Conservation (phyloP, 2,113 vertebrate genomes). For the Myanophis thanlyinensis region DNA sequence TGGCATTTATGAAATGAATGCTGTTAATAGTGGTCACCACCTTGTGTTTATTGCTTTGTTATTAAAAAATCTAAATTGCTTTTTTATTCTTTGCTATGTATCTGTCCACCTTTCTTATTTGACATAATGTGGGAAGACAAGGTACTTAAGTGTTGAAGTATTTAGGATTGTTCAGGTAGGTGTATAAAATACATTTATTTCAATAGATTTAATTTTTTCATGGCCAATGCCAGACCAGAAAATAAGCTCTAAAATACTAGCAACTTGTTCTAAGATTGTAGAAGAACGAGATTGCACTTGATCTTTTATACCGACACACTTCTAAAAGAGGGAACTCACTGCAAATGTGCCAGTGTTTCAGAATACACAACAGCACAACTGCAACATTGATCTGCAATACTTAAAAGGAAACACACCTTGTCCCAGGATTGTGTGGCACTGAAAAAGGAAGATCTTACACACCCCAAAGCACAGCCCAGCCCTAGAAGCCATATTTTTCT, state of each 20-base stretch:
- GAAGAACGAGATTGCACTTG: not conserved
- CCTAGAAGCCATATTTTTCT: not conserved
- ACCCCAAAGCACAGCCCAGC: not conserved
- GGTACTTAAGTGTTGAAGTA: not conserved
- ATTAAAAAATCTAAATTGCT: conserved; percentile 29
- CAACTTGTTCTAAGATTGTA: not conserved
- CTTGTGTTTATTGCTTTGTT: conserved; percentile 50
- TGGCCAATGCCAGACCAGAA: not conserved
- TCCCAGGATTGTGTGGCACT: not conserved
- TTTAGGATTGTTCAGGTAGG: not conserved
- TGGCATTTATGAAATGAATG: conserved; percentile 52
- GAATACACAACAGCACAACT: not conserved
- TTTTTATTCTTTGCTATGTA: not conserved
- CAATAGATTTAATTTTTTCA: not conserved
- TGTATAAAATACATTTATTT: not conserved
- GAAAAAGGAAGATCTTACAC: not conserved
- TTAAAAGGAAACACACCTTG: not conserved
- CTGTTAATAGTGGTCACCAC: conserved; percentile 43
- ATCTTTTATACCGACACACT: not conserved
- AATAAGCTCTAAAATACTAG: not conserved
- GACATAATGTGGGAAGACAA: not conserved
- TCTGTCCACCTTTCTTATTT: not conserved
- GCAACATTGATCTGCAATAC: not conserved
- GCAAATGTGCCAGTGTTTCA: not conserved
- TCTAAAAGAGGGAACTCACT: not conserved